Percentiles rank a stretch among this genome's conserved stretches.
phyloP scores from a whole-genome alignment of 2,888 invertebrate species.

The Zaprionus obscuricornis region DNA sequence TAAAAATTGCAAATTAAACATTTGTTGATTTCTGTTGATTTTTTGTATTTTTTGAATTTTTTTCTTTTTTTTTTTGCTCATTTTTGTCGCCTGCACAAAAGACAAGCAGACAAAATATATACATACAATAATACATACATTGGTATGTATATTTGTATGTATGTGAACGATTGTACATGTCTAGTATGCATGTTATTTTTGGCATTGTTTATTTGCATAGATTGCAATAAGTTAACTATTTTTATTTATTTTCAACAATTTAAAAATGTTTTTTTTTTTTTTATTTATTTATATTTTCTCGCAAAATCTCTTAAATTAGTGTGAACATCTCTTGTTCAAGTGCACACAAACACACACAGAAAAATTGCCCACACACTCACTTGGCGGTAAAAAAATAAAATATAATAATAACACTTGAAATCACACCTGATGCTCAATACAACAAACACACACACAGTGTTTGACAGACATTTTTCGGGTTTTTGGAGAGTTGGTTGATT shows the following conservation, averaged over 20 bases:
- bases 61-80: conserved; percentile 8
- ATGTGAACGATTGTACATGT: too few species aligned
- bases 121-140: not conserved
- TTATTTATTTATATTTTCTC: not conserved
- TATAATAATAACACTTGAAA: too few species aligned
- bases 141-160: too few species aligned
- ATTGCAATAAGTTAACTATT: conserved; percentile 37
- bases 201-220: conserved; percentile 43
- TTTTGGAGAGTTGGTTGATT: too few species aligned
- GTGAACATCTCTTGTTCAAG: not conserved
- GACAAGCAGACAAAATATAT: too few species aligned
- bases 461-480: too few species aligned
- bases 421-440: too few species aligned
- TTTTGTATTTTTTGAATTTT: conserved; percentile 2
- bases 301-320: conserved; percentile 13
- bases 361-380: too few species aligned
- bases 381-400: too few species aligned
- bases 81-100: conserved; percentile 37
- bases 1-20: conserved; percentile 50
- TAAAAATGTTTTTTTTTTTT: conserved; percentile 16
- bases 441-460: too few species aligned
- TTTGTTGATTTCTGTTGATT: conserved; percentile 20
- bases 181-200: conserved; percentile 37
- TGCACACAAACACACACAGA: not conserved
- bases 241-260: conserved; percentile 23